phyloP scores from a whole-genome alignment of 2,113 vertebrate genomes.

The Elephas maximus region DNA sequence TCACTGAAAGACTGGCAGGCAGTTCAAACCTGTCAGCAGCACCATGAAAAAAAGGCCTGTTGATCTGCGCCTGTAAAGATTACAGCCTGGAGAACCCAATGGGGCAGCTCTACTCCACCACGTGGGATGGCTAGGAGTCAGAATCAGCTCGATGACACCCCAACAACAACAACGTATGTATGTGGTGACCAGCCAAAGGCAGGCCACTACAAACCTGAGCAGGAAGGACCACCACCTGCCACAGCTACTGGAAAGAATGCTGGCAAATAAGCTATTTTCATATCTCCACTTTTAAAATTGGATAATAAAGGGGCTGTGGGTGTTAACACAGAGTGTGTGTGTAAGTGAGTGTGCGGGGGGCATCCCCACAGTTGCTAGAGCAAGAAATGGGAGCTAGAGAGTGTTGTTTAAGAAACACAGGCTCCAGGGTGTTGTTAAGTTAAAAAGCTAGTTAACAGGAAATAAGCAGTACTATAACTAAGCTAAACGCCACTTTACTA shows the following conservation, averaged over 20 bases:
- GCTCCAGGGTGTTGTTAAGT: not conserved
- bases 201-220: rapidly evolving
- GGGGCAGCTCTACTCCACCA: too few relatives aligned
- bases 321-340: rapidly evolving
- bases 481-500: too few relatives aligned
- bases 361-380: rapidly evolving
- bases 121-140: too few relatives aligned
- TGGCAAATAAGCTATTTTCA: rapidly evolving
- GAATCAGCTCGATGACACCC: too few relatives aligned
- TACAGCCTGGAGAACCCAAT: too few relatives aligned
- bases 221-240: rapidly evolving
- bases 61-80: too few relatives aligned
- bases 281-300: not conserved
- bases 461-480: rapidly evolving
- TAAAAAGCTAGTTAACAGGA: not conserved
- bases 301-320: not conserved
- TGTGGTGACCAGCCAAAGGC: not conserved
- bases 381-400: not conserved
- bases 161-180: too few relatives aligned
- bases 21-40: too few relatives aligned
- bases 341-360: rapidly evolving
- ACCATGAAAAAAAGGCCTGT: too few relatives aligned
- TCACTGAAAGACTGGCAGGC: too few relatives aligned
- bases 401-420: not conserved
- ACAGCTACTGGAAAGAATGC: not conserved